Evolutionary conservation across 2,113 vertebrate genomes (phyloP), one percentile per base, ranked within the genome.

Genomic region (Rhinolophus sinicus): DNA sequence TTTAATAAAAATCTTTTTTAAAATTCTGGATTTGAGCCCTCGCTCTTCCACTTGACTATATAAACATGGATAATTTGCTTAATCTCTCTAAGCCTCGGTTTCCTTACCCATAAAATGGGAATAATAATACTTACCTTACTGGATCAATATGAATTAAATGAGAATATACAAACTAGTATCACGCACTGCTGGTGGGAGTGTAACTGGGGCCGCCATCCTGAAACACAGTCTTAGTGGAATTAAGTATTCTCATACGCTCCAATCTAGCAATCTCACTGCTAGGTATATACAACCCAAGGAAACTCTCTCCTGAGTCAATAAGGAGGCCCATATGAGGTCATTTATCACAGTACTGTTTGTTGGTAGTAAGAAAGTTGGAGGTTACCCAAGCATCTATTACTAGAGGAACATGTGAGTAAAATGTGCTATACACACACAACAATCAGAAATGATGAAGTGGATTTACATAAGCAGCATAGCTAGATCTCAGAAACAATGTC

Each of bases 361-460:
- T 28, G 35, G 35, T 56, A 60, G 11, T 26, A 65, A 76, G 60
- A 77, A 95, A 84, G 44, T 0, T 81, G 81, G 58, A 88, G n/a
- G 40, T 21, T 85, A 93, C 67, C 22, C 72, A 91, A 83, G 62
- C 73, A 50, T 91, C 86, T 90, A 10, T 90, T 75, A 88, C 73
- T 58, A 30, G 52, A 78, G 33, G 69, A 92, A 70, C n/a, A 33
- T 72, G 33, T 50, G 83, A 21, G 24, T 69, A 95, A 93, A 87
- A 90, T 58, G 28, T 22, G 56, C 77, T 80, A 3, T 47, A 12
- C 80, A 64, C 28, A 3, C 52, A 77, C 70, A 21, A n/a, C 5
- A 13, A 72, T 90, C 44, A 44, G 70, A 95, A 87, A 93, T 56
- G 64, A 81, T 60, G n/a, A 96, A 60, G 35, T 18, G 10, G 58